These are phyloP conservation scores for Sclerodermus sp. DNA, from an alignment of 2,888 invertebrate species.

Conservation along the genomic window DNA sequence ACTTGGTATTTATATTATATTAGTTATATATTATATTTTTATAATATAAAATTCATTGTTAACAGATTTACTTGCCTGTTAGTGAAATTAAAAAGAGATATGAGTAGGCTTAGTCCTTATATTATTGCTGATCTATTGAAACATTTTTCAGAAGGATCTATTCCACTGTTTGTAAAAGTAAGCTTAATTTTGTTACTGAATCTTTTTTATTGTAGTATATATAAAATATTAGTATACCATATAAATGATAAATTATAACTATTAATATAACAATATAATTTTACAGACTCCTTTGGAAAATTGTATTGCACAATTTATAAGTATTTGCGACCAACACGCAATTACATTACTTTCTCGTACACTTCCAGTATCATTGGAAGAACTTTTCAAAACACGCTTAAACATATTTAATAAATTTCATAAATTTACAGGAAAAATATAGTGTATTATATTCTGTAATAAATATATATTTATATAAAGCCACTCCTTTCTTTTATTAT, in stretches of 20 bases:
- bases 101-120: slow-evolving; percentile 42
- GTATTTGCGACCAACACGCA: slow-evolving; percentile 45
- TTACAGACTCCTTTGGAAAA: slow-evolving; percentile 42
- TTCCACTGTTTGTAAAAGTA: slow-evolving; percentile 45
- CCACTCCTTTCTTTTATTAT: background rate
- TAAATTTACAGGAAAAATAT: slow-evolving; percentile 52
- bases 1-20: slow-evolving; percentile 3
- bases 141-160: slow-evolving; percentile 33
- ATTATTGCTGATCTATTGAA: slow-evolving; percentile 46
- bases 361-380: slow-evolving; percentile 41
- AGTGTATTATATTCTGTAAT: slow-evolving; percentile 6
- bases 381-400: slow-evolving; percentile 45
- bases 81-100: slow-evolving; percentile 44
- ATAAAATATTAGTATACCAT: no score
- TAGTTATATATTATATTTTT: slow-evolving; percentile 6
- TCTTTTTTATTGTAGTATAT: background rate
- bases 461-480: background rate
- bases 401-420: slow-evolving; percentile 45
- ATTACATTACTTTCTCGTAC: slow-evolving; percentile 42
- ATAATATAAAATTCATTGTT: no score
- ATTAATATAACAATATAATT: slow-evolving; percentile 7
- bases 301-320: slow-evolving; percentile 41
- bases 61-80: slow-evolving; percentile 33
- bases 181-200: background rate
- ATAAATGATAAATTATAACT: slow-evolving; percentile 5